A percentile compares a stretch with the other conserved stretches of the same genome.
These are phyloP conservation scores for Galleria mellonella DNA, from an alignment of 1,140 invertebrate species.

Conservation along the genomic window DNA sequence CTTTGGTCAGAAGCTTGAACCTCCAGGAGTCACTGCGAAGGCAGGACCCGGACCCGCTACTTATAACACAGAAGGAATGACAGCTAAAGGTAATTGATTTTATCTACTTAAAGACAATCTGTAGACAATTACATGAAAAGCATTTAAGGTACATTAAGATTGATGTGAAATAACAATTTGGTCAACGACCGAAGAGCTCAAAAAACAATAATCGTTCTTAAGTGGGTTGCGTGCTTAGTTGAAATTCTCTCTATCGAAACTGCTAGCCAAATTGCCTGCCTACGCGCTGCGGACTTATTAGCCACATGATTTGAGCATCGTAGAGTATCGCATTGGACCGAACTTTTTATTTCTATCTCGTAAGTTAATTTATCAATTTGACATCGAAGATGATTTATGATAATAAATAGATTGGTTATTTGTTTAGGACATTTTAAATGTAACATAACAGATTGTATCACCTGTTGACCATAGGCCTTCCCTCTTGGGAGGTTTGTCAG, in stretches of 20 bases:
- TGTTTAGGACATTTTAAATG: too few species aligned
- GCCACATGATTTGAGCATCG: slow-evolving; percentile 12
- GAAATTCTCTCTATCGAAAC: slow-evolving; percentile 9
- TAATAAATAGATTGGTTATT: too few species aligned
- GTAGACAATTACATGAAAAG: too few species aligned
- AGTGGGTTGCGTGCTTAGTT: slow-evolving; percentile 4
- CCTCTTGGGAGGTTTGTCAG: too few species aligned
- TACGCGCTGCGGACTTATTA: slow-evolving; percentile 3
- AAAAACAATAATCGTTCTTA: too few species aligned
- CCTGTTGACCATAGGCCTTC: too few species aligned
- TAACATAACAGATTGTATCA: too few species aligned
- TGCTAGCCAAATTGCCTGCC: slow-evolving; percentile 11
- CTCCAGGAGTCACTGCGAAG: slow-evolving; percentile 60
- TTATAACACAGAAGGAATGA: slow-evolving; percentile 89
- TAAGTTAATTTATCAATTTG: neutral
- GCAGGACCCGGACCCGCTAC: slow-evolving; percentile 89
- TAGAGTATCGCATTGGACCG: neutral
- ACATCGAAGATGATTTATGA: too few species aligned
- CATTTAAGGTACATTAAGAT: too few species aligned
- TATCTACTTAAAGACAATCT: too few species aligned
- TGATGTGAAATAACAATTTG: too few species aligned
- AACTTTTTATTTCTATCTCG: neutral
- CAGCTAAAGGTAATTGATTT: slow-evolving; percentile 84
- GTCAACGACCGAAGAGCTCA: too few species aligned
- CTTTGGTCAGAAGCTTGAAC: slow-evolving; percentile 82